Conservation (phyloP, 2,888 invertebrate species). For the Perizoma flavofasciatum region DNA sequence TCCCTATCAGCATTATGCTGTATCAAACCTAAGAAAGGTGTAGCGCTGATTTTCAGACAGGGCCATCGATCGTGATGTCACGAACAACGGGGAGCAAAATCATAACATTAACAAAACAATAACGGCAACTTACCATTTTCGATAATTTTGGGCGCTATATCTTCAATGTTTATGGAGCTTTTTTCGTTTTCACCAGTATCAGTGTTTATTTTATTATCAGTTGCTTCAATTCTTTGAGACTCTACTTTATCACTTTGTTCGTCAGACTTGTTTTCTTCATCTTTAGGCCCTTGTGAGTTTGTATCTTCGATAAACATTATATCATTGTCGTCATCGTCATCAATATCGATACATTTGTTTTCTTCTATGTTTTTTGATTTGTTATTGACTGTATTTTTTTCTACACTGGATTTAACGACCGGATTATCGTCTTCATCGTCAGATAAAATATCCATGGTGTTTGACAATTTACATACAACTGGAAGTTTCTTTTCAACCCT, state of each 20-base stretch:
- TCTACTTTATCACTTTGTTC: slow-evolving; percentile 30
- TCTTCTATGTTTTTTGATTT: slow-evolving; percentile 33
- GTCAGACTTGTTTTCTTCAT: slow-evolving; percentile 32
- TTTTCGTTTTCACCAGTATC: slow-evolving; percentile 38
- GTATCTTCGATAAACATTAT: slow-evolving; percentile 74
- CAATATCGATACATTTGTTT: slow-evolving; percentile 64
- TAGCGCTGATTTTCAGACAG: no score
- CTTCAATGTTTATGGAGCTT: slow-evolving; percentile 23
- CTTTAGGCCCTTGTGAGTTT: slow-evolving; percentile 41
- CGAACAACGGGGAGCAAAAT: no score
- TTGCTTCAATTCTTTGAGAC: slow-evolving; percentile 19
- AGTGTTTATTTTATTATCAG: slow-evolving; percentile 27
- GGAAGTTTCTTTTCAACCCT: slow-evolving; percentile 23
- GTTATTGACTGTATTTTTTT: slow-evolving; percentile 1
- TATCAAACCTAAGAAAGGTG: no score
- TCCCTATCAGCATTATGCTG: no score
- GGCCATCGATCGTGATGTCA: no score
- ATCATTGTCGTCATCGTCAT: slow-evolving; percentile 76
- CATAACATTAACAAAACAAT: background rate
- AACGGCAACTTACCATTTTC: slow-evolving; percentile 40
- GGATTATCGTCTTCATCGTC: slow-evolving; percentile 68
- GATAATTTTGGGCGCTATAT: slow-evolving; percentile 31
- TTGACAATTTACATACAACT: slow-evolving; percentile 60
- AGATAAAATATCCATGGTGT: slow-evolving; percentile 70
- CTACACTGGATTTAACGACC: slow-evolving; percentile 17